A percentile compares a stretch with the other conserved stretches of the same genome.
Conservation (phyloP, 2,888 invertebrate genomes). For the Phengaris alcon region DNA sequence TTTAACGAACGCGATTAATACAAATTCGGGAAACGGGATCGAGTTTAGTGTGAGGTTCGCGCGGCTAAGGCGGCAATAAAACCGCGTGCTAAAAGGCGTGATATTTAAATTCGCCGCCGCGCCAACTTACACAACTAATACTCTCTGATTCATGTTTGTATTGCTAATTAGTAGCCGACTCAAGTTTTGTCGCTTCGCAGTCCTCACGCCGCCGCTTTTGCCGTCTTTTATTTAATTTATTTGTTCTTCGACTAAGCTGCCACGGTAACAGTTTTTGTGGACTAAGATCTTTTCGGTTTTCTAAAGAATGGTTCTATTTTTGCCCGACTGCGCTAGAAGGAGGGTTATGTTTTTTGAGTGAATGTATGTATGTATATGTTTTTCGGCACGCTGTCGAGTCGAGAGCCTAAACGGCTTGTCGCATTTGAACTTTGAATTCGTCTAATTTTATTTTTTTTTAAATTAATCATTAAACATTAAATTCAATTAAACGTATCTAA, state of each 20-base stretch:
- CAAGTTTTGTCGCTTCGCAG: conserved; percentile 76
- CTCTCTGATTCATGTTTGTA: conserved; percentile 80
- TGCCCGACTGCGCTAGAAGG: neutral
- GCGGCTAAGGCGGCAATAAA: conserved; percentile 49
- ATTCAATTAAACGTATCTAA: too few species aligned
- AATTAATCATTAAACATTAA: too few species aligned
- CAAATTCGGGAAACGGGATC: conserved; percentile 32
- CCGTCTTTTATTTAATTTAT: conserved; percentile 64
- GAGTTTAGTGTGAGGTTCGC: conserved; percentile 39
- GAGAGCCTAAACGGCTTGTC: too few species aligned
- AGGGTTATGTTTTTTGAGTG: too few species aligned
- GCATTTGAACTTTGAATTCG: too few species aligned
- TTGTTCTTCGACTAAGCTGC: conserved; percentile 55
- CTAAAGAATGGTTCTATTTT: neutral
- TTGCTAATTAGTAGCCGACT: conserved; percentile 77
- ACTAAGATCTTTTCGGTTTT: neutral
- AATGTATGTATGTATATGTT: too few species aligned
- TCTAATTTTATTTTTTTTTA: too few species aligned
- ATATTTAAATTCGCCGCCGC: conserved; percentile 75
- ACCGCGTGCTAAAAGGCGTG: conserved; percentile 61
- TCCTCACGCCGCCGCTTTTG: conserved; percentile 52
- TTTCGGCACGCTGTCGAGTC: too few species aligned
- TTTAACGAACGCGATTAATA: conserved; percentile 19
- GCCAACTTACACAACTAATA: conserved; percentile 77
- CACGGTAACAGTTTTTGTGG: conserved; percentile 37